These are phyloP conservation scores for Nasonia giraulti DNA, from an alignment of 1,140 invertebrate species.

Conservation along the genomic window DNA sequence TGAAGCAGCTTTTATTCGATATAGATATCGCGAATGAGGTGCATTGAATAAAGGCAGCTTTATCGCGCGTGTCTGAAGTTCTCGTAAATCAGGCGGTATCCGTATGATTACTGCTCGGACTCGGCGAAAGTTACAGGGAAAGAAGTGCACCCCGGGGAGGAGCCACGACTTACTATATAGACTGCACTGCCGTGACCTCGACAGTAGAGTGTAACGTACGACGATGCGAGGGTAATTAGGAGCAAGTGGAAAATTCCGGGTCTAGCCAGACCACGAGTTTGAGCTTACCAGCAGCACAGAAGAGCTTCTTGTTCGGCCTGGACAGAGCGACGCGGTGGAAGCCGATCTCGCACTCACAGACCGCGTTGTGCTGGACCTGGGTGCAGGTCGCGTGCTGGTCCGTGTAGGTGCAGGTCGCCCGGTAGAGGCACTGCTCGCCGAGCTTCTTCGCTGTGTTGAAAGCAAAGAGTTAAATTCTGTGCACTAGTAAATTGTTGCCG, in stretches of 20 bases:
- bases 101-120: background rate
- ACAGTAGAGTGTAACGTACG: background rate
- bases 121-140: background rate
- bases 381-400: constrained; percentile 87
- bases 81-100: background rate
- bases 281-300: constrained; percentile 85
- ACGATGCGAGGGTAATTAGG: background rate
- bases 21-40: too few species aligned
- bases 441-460: constrained; percentile 81
- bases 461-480: too few species aligned
- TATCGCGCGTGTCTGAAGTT: background rate
- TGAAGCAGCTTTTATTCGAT: too few species aligned
- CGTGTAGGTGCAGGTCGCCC: constrained; percentile 83
- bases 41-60: too few species aligned
- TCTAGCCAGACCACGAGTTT: background rate
- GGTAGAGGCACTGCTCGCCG: constrained; percentile 89
- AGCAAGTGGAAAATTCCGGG: background rate
- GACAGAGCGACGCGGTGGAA: constrained; percentile 85
- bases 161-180: too few species aligned
- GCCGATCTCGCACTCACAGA: constrained; percentile 86
- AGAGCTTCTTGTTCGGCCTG: constrained; percentile 82
- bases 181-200: background rate
- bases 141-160: background rate
- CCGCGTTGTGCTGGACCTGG: constrained; percentile 88
- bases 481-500: too few species aligned